Conservation (phyloP, 2,888 invertebrate genomes). For the Mesochorus sp. region DNA sequence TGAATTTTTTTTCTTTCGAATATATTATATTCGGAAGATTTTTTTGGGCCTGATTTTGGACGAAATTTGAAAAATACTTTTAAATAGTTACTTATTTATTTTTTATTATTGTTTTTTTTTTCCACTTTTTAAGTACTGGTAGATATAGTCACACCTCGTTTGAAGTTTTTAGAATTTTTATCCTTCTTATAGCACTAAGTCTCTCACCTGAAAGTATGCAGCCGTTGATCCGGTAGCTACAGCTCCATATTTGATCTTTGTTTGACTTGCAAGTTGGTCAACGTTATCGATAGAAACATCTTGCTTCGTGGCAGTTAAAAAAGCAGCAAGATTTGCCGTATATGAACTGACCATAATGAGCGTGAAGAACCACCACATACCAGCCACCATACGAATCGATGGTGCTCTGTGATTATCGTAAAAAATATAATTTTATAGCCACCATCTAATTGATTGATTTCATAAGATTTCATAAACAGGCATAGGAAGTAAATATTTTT, state of each 20-base stretch:
- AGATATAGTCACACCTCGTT: too few relatives aligned
- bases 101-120: too few relatives aligned
- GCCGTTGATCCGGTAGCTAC: slow-evolving; percentile 96
- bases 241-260: slow-evolving; percentile 98
- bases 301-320: slow-evolving; percentile 96
- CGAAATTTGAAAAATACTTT: too few relatives aligned
- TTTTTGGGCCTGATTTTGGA: too few relatives aligned
- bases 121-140: too few relatives aligned
- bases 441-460: background rate
- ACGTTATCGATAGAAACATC: slow-evolving; percentile 97
- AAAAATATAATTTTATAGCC: background rate
- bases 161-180: too few relatives aligned
- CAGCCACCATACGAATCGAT: slow-evolving; percentile 94
- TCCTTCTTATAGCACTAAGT: background rate
- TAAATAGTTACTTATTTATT: too few relatives aligned
- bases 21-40: too few relatives aligned
- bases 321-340: slow-evolving; percentile 97
- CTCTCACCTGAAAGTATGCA: slow-evolving; percentile 93
- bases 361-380: slow-evolving; percentile 98
- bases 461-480: too few relatives aligned
- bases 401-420: slow-evolving; percentile 89
- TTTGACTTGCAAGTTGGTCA: slow-evolving; percentile 97
- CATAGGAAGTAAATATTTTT: too few relatives aligned
- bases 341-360: slow-evolving; percentile 98
- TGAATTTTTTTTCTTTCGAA: too few relatives aligned